Conservation (phyloP, 1,140 invertebrate species). For the Idris sp. region DNA sequence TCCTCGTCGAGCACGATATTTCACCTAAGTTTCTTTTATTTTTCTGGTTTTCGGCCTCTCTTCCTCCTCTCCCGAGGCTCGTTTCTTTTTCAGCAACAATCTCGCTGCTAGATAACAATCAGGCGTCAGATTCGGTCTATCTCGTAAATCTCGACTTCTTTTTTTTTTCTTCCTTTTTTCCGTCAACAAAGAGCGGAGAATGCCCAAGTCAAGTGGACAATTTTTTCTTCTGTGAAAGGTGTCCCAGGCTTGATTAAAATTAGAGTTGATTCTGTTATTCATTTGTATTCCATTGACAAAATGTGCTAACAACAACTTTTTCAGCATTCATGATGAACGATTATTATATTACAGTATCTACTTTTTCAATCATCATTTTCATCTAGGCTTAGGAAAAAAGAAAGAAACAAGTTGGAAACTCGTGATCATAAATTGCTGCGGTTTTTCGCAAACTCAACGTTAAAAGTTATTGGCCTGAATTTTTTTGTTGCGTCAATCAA, state of each 20-base stretch:
- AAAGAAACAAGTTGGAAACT: background rate
- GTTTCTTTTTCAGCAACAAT: conserved; percentile 18
- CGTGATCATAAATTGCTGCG: background rate
- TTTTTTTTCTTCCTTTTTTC: too few relatives aligned
- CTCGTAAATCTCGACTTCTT: conserved; percentile 45
- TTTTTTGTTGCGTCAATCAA: too few relatives aligned
- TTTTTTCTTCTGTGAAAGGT: conserved; percentile 38
- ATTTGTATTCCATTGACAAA: conserved; percentile 3
- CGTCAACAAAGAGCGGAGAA: conserved; percentile 38
- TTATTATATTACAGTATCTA: too few relatives aligned
- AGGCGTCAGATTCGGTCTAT: conserved; percentile 36
- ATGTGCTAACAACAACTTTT: too few relatives aligned
- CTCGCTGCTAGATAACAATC: conserved; percentile 40
- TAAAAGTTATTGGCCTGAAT: too few relatives aligned
- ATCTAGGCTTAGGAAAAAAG: too few relatives aligned
- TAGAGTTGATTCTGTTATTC: too few relatives aligned
- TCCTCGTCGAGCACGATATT: conserved; percentile 20
- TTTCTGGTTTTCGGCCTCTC: conserved; percentile 1
- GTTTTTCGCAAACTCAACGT: too few relatives aligned
- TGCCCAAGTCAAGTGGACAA: conserved; percentile 48
- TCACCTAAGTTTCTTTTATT: conserved; percentile 24
- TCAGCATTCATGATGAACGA: too few relatives aligned
- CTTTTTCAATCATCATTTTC: too few relatives aligned
- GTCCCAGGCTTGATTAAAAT: conserved; percentile 8
- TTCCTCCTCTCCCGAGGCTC: background rate